phyloP scores from a whole-genome alignment of 2,888 invertebrate genomes.

The Phalangium opilio region DNA sequence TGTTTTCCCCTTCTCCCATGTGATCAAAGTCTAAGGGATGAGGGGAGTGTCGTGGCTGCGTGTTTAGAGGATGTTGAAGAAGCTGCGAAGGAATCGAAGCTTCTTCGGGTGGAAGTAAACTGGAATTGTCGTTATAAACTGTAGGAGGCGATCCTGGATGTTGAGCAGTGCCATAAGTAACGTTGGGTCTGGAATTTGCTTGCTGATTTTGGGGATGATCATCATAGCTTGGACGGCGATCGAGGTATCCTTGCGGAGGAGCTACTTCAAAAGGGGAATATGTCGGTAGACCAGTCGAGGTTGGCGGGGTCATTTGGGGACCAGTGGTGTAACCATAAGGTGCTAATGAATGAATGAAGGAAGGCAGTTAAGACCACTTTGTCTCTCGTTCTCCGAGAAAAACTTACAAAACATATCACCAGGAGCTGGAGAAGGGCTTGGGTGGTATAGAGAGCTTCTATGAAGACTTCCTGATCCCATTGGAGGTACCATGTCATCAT shows the following conservation, averaged over 20 bases:
- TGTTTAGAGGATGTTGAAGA: too few species aligned
- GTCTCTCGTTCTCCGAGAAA: too few species aligned
- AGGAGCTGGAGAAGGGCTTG: slow-evolving; percentile 19
- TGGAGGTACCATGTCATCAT: slow-evolving; percentile 44
- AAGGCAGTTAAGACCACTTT: too few species aligned
- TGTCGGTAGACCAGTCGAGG: slow-evolving; percentile 6
- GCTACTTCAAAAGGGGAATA: slow-evolving; percentile 14
- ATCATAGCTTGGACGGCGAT: slow-evolving; percentile 21
- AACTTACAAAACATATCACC: slow-evolving; percentile 21
- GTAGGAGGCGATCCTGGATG: slow-evolving; percentile 16
- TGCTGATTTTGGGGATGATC: slow-evolving; percentile 16
- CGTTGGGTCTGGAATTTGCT: slow-evolving; percentile 7
- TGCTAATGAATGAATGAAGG: too few species aligned
- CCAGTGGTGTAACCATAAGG: slow-evolving; percentile 13
- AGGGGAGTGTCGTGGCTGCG: too few species aligned
- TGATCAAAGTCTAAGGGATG: too few species aligned
- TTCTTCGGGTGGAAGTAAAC: too few species aligned
- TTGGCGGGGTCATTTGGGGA: slow-evolving; percentile 9
- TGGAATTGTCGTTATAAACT: too few species aligned
- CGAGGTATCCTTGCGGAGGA: slow-evolving; percentile 21
- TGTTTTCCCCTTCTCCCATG: too few species aligned
- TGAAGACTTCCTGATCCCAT: slow-evolving; percentile 9
- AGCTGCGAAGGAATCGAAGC: too few species aligned
- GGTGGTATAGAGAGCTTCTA: background rate
- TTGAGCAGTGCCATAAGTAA: slow-evolving; percentile 15